Base-by-base conservation (phyloP, 2,888 invertebrate species). In the Cryptocheilus praepositus region DNA sequence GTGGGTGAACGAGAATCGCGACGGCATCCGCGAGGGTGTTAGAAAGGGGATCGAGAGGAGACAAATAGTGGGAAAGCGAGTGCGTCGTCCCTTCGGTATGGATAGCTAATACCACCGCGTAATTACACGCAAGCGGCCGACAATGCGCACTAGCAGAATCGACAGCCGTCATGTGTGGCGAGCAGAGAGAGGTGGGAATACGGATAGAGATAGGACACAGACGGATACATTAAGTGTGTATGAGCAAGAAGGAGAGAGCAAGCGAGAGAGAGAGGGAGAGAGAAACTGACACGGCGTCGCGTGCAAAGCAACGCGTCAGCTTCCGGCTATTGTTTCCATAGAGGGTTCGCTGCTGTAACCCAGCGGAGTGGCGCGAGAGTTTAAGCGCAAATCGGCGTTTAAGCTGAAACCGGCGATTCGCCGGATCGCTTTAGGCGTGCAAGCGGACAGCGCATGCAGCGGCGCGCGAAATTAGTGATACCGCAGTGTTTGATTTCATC, bases 331-430 rank as follows among this genome's bases (percentile, higher is more conserved):
- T 74, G 68, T 73, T 76, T 68, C 53, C 55, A 44, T 54, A 61
- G 66, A 43, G 57, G 59, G 18, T 46, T 21, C 49, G 49, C 2
- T 16, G 54, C 52, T 60, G 62, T 62, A 65, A 64, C 64, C 62
- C 60, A 49, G 54, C 46, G 64, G 68, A 77, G 71, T 71, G 46
- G 64, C 36, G 45, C 55, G 25, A 36, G 58, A 59, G 62, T 68
- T 76, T 77, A 67, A 77, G 63, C 64, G 56, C 66, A 56, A 77
- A 77, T 74, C 68, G 60, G 57, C 66, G 46, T 64, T 66, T 60
- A 52, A 61, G 61, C 36, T 36, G 36, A 18, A 49, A 4, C 28
- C 16, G 57, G 65, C 65, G 64, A 70, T 67, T 70, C 61, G 64
- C 61, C 58, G 49, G 61, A 67, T 71, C 71, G 59, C 52, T 67